phyloP scores from a whole-genome alignment of 1,140 invertebrate species.

The Pseudobourletiella spinata region DNA sequence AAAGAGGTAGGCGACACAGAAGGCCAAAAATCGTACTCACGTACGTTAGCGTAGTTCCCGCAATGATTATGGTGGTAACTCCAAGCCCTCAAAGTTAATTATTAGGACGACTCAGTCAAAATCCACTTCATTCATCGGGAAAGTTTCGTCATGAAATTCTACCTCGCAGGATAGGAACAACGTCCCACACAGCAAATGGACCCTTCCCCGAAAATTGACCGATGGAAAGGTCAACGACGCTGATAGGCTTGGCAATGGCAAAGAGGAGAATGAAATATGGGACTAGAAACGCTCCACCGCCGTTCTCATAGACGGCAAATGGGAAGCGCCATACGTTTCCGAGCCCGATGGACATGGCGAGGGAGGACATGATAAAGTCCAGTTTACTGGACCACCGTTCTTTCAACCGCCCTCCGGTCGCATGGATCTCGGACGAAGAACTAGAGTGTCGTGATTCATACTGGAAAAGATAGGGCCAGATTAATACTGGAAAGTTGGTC shows the following conservation, averaged over 20 bases:
- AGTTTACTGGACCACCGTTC: constrained; percentile 18
- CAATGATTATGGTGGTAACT: neutral
- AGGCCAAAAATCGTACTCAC: constrained; percentile 5
- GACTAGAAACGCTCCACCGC: constrained; percentile 21
- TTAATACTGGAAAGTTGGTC: neutral
- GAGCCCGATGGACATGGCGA: constrained; percentile 41
- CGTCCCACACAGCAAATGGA: constrained; percentile 41
- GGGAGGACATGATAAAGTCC: constrained; percentile 42
- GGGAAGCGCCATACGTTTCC: constrained; percentile 51
- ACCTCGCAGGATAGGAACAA: constrained; percentile 41
- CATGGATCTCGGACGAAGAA: too few species aligned
- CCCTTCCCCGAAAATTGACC: constrained; percentile 46
- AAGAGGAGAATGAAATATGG: constrained; percentile 22
- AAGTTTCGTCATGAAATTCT: neutral
- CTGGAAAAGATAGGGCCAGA: neutral
- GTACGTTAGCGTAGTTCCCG: neutral
- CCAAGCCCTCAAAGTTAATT: too few species aligned
- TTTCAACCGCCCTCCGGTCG: neutral
- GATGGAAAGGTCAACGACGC: constrained; percentile 40
- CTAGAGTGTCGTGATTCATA: neutral
- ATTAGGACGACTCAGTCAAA: too few species aligned
- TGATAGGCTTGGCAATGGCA: constrained; percentile 17
- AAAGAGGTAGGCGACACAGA: constrained; percentile 38
- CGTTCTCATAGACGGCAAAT: constrained; percentile 41
- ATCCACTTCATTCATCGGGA: too few species aligned